Evolutionary conservation across 2,888 invertebrate species (phyloP).

Genomic region (Parelbella ahira): DNA sequence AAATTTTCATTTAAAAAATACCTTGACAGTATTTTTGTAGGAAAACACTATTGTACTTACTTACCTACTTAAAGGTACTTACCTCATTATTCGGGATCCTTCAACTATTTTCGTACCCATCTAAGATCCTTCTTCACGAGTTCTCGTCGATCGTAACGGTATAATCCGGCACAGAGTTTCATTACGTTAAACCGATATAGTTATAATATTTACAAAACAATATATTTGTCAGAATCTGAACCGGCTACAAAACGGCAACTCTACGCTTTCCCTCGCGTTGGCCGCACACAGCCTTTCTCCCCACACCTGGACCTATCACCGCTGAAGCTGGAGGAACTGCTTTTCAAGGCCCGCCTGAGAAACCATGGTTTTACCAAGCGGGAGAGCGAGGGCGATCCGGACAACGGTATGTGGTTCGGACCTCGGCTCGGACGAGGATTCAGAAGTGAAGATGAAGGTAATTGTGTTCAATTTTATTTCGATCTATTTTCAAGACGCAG

Average conservation of each 20-base stretch:
- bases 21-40: too few species aligned
- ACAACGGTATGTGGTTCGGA: slow-evolving; percentile 84
- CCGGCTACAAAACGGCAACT: slow-evolving; percentile 49
- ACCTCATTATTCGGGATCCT: too few species aligned
- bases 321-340: slow-evolving; percentile 32
- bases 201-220: background rate
- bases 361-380: slow-evolving; percentile 35
- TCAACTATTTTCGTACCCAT: too few species aligned
- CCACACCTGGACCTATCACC: slow-evolving; percentile 31
- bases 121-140: too few species aligned
- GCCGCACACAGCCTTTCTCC: slow-evolving; percentile 43
- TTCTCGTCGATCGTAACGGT: too few species aligned
- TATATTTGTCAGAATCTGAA: slow-evolving; percentile 4
- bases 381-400: slow-evolving; percentile 36
- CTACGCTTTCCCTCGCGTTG: slow-evolving; percentile 68
- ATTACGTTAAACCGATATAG: too few species aligned
- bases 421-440: slow-evolving; percentile 81
- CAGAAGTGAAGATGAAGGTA: slow-evolving; percentile 59
- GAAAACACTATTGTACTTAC: too few species aligned
- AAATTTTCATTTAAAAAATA: too few species aligned
- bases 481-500: too few species aligned
- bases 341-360: slow-evolving; percentile 29
- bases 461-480: slow-evolving; percentile 8
- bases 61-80: too few species aligned
- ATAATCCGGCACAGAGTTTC: too few species aligned